Percentiles rank a stretch among this genome's conserved stretches.
phyloP scores from a whole-genome alignment of 2,888 invertebrate species.

The Cryptocephalus primarius region DNA sequence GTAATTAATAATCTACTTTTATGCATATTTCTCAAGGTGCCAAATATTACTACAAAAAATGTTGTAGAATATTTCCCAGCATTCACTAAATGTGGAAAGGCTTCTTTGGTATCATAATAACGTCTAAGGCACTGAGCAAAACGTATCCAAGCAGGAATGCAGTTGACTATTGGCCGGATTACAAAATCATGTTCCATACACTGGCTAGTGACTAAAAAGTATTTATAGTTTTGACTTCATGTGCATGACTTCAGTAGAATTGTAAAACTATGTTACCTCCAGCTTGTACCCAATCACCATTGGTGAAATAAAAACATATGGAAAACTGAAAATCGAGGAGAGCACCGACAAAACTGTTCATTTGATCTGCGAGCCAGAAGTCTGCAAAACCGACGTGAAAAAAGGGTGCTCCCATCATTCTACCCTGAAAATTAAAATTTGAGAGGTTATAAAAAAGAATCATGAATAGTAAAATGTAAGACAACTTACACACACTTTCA shows the following conservation, averaged over 20 bases:
- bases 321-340: constrained; percentile 72
- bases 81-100: constrained; percentile 74
- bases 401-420: constrained; percentile 62
- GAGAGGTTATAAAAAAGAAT: background rate
- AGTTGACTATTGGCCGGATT: constrained; percentile 55
- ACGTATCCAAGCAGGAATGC: constrained; percentile 76
- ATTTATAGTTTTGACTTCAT: too few relatives aligned
- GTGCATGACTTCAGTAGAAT: too few relatives aligned
- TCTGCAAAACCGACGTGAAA: constrained; percentile 73
- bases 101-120: constrained; percentile 67
- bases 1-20: too few relatives aligned
- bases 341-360: constrained; percentile 66
- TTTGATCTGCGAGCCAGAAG: constrained; percentile 78
- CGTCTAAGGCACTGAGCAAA: constrained; percentile 77
- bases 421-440: constrained; percentile 34
- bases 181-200: constrained; percentile 42
- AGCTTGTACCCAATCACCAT: constrained; percentile 45
- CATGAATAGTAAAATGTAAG: too few relatives aligned
- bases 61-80: constrained; percentile 72
- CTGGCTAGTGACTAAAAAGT: constrained; percentile 35
- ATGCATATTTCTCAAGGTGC: constrained; percentile 22
- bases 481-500: constrained; percentile 46
- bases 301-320: constrained; percentile 61
- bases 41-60: constrained; percentile 59
- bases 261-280: constrained; percentile 28